phyloP scores from a whole-genome alignment of 2,888 invertebrate genomes.

The Phoenoteleia sp. region DNA sequence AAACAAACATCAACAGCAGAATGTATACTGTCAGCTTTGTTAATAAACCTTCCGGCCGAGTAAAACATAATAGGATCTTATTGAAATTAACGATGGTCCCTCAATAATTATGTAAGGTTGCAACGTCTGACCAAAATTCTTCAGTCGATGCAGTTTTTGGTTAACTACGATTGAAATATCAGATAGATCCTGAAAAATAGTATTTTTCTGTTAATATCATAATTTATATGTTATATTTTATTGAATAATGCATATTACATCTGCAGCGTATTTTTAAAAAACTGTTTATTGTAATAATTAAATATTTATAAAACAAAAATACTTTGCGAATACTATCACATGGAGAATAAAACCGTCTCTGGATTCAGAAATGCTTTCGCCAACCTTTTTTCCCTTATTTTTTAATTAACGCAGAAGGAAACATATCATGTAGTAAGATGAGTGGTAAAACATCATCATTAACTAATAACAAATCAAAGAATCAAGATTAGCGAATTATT shows the following conservation, averaged over 20 bases:
- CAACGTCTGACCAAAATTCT: not conserved
- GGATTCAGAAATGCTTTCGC: constrained; percentile 13
- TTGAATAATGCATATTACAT: no score
- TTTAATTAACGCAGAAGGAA: constrained; percentile 19
- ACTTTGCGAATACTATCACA: not conserved
- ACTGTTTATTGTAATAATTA: no score
- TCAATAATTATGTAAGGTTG: constrained; percentile 22
- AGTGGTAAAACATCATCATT: constrained; percentile 6
- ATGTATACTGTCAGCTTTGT: constrained; percentile 11
- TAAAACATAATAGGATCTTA: constrained; percentile 2
- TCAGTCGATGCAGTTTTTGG: not conserved
- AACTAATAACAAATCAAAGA: no score
- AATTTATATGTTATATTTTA: no score
- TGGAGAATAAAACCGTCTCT: constrained; percentile 11
- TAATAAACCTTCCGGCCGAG: no score
- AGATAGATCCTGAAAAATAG: not conserved
- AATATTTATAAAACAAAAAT: no score
- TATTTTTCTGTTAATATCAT: not conserved
- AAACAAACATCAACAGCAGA: constrained; percentile 27
- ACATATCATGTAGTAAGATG: constrained; percentile 2
- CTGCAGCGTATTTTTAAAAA: no score
- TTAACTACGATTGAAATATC: not conserved
- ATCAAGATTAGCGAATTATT: no score
- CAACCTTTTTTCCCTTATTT: constrained; percentile 13
- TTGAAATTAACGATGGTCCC: constrained; percentile 5